Percentiles rank a stretch among this genome's conserved stretches.
phyloP scores from a whole-genome alignment of 1,140 invertebrate genomes.

The Aleiodes sp. region DNA sequence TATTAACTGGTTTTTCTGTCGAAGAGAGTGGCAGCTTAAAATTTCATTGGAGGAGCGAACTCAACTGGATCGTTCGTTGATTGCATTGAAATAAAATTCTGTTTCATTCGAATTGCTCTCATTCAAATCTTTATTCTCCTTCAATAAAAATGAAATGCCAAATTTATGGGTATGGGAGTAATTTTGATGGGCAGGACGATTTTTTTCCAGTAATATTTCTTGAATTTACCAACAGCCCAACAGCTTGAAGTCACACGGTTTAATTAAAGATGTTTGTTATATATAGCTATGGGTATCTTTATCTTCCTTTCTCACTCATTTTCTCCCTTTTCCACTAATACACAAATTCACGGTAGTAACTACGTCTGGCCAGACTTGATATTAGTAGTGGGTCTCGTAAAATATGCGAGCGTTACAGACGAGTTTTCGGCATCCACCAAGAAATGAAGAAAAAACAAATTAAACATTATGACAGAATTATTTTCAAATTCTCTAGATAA shows the following conservation, averaged over 20 bases:
- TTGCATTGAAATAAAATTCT: not conserved
- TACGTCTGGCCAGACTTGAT: not conserved
- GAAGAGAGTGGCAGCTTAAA: no score
- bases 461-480: no score
- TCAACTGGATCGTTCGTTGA: no score
- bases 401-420: not conserved
- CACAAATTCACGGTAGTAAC: not conserved
- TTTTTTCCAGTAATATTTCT: slow-evolving; percentile 4
- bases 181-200: not conserved
- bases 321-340: not conserved
- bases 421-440: not conserved
- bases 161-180: not conserved
- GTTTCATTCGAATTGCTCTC: not conserved
- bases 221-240: not conserved
- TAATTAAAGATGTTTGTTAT: slow-evolving; percentile 25
- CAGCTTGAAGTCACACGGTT: slow-evolving; percentile 3
- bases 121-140: no score
- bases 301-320: not conserved
- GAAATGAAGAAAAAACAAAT: no score
- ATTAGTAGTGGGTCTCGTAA: not conserved
- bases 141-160: not conserved
- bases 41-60: no score
- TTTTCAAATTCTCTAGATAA: no score
- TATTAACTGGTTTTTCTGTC: no score
- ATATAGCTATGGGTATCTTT: slow-evolving; percentile 10